Base-by-base conservation (phyloP, 2,888 invertebrate genomes). In the Achlya flavicornis region DNA sequence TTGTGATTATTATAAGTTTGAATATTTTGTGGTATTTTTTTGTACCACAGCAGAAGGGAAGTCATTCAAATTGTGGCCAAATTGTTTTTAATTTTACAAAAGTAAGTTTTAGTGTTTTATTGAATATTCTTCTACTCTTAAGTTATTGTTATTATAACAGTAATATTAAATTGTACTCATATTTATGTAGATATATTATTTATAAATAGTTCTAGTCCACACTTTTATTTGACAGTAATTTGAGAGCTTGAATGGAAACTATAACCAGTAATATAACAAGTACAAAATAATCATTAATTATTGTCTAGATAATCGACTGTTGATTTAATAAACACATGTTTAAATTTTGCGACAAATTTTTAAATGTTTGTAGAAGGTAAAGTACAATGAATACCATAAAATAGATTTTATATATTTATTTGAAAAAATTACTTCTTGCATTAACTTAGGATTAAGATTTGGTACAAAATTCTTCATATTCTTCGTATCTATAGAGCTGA, bases 401-500 rank as follows among this genome's bases (percentile, higher is more conserved):
- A 33, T 75, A 78, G n/a, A 19, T 19, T 60, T 74, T 12, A 67
- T 67, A 72, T 77, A 77, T 83, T 86, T 80, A 80, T 79, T 76
- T 67, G 78, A 79, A 41, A 81, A 84, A 79, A 78, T 71, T 78
- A 77, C 74, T 60, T 80, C 66, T 81, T 79, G 76, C 75, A 69
- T 77, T 79, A 74, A 79, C 73, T 78, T 76, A 76, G 61, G 70
- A 74, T 72, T 75, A 77, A 75, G 70, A 80, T 81, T 84, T 83
- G 77, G 80, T 89, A 89, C 74, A 86, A 85, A 88, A 83, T 73
- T 78, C 62, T 75, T 76, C 76, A 12, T 72, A 71, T 53, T 77
- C 70, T 78, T 77, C 79, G 70, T 75, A 67, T 72, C 70, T 75
- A 77, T 71, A 80, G 77, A 81, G 72, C 74, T 72, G 78, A 86